Evolutionary conservation across 2,113 vertebrate genomes (phyloP).

Genomic region (Ophiodon elongatus): DNA sequence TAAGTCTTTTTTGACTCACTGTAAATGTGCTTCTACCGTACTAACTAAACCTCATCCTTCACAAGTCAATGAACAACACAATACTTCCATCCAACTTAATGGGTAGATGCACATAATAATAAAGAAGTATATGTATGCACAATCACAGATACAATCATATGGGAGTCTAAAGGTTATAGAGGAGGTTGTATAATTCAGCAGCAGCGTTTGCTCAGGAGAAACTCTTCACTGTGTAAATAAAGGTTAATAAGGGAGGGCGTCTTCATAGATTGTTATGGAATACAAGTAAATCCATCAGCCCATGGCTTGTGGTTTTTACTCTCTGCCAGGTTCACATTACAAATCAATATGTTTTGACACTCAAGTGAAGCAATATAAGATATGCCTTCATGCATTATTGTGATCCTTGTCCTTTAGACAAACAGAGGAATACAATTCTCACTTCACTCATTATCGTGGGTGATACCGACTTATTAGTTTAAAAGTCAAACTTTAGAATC

Average conservation of each 20-base stretch:
- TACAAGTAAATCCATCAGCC: conserved; percentile 59
- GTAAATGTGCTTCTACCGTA: not conserved
- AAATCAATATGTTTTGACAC: conserved; percentile 78
- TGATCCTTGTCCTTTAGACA: conserved; percentile 49
- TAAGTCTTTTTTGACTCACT: not conserved
- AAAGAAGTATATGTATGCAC: not conserved
- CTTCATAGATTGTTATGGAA: conserved; percentile 44
- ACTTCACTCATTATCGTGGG: conserved; percentile 33
- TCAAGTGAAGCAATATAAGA: conserved; percentile 55
- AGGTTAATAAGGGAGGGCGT: conserved; percentile 53
- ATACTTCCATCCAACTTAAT: not conserved
- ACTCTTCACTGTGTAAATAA: conserved; percentile 42
- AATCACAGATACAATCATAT: conserved; percentile 16
- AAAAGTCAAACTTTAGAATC: not conserved
- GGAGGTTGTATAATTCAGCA: conserved; percentile 14
- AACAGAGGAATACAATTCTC: conserved; percentile 14
- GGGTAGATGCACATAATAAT: not conserved
- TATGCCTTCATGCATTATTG: conserved; percentile 43
- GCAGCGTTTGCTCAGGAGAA: not conserved
- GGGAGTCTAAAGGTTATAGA: conserved; percentile 27
- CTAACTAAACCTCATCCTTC: conserved; percentile 23
- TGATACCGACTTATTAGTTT: not conserved
- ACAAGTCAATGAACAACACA: conserved; percentile 24
- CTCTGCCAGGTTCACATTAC: conserved; percentile 49
- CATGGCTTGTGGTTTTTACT: conserved; percentile 56